Conservation (phyloP, 1,140 invertebrate species). For the Leptinotarsa undecemlineata region DNA sequence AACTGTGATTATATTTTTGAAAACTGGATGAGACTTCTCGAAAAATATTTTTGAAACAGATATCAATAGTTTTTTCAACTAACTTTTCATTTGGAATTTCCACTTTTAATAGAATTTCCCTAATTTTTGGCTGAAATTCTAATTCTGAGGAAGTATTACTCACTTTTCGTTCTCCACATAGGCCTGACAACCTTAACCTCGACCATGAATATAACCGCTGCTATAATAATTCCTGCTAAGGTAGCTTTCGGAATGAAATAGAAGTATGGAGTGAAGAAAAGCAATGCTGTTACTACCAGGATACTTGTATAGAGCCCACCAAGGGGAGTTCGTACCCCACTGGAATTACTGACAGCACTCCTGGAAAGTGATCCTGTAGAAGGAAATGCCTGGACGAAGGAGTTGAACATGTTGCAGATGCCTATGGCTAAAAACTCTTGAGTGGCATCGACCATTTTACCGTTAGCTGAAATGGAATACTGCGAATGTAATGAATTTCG, state of each 20-base stretch:
- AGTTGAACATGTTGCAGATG: slow-evolving; percentile 80
- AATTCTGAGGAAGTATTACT: slow-evolving; percentile 46
- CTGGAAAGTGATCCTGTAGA: slow-evolving; percentile 84
- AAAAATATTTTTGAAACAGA: no score
- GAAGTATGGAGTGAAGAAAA: slow-evolving; percentile 83
- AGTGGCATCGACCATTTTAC: slow-evolving; percentile 78
- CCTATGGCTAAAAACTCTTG: slow-evolving; percentile 86
- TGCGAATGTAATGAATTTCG: no score
- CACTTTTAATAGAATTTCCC: no score
- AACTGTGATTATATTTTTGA: not conserved
- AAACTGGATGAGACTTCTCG: no score
- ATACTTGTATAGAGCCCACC: slow-evolving; percentile 84
- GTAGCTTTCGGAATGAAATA: slow-evolving; percentile 79
- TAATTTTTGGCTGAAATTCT: no score
- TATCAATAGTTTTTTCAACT: no score
- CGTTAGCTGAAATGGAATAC: slow-evolving; percentile 64
- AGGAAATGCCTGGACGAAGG: slow-evolving; percentile 85
- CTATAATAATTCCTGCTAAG: slow-evolving; percentile 81
- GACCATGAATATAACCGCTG: slow-evolving; percentile 82
- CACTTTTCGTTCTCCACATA: slow-evolving; percentile 79
- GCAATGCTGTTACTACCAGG: slow-evolving; percentile 75
- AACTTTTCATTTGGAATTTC: no score
- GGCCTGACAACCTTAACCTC: slow-evolving; percentile 76
- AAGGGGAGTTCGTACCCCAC: slow-evolving; percentile 85
- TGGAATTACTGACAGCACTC: slow-evolving; percentile 88